phyloP scores from a whole-genome alignment of 2,797 vertebrate genomes.

The Pteronotus mesoamericanus region DNA sequence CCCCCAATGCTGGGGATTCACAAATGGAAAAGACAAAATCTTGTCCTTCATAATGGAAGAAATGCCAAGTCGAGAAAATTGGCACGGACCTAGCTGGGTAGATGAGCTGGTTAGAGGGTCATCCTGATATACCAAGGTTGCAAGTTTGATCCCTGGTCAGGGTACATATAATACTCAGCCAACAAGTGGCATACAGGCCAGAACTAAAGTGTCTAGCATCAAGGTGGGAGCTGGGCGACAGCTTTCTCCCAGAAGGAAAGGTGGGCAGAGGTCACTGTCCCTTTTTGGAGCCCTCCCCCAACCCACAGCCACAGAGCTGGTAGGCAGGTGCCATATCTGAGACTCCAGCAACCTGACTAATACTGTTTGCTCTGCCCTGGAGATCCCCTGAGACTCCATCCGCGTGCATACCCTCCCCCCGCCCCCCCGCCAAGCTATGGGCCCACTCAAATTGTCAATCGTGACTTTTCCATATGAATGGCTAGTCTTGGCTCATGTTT shows the following conservation, averaged over 20 bases:
- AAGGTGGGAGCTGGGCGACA: neutral
- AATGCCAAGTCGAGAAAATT: neutral
- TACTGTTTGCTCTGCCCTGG: no score
- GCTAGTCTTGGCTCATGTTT: no score
- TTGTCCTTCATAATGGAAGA: neutral
- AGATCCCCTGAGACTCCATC: no score
- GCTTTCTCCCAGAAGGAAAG: neutral
- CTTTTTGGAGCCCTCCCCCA: neutral
- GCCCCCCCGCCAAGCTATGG: no score
- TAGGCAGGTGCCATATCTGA: neutral
- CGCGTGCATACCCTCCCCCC: no score
- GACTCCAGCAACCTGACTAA: neutral
- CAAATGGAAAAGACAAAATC: neutral
- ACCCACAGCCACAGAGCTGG: neutral
- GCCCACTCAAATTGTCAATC: no score
- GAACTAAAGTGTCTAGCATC: neutral
- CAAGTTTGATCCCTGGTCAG: neutral
- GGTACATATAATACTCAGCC: neutral
- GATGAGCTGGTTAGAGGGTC: neutral
- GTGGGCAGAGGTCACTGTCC: no score
- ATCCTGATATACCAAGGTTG: neutral
- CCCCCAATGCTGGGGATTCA: neutral
- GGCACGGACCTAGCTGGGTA: no score
- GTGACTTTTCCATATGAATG: no score
- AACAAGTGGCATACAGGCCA: neutral